Conservation (phyloP, 2,888 invertebrate species). For the Chymomyza fuscimana region DNA sequence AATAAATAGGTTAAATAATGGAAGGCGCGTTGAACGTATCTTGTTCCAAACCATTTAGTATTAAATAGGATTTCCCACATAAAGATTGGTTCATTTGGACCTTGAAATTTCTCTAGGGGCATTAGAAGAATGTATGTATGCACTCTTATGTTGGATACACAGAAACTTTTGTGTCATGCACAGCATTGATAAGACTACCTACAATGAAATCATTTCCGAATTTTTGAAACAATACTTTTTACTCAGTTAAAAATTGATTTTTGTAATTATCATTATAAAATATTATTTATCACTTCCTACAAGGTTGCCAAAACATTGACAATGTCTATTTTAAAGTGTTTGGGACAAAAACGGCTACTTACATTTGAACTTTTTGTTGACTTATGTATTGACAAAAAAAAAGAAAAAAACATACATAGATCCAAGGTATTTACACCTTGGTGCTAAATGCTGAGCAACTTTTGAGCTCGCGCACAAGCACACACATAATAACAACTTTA, state of each 20-base stretch:
- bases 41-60: too few relatives aligned
- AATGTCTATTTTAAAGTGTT: background rate
- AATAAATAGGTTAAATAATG: too few relatives aligned
- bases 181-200: background rate
- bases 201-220: background rate
- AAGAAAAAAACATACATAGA: slow-evolving; percentile 26
- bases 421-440: slow-evolving; percentile 63
- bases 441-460: slow-evolving; percentile 47
- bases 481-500: slow-evolving; percentile 9
- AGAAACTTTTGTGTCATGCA: background rate
- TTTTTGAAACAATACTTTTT: background rate
- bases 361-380: background rate
- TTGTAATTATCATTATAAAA: background rate
- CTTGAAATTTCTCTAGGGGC: too few relatives aligned
- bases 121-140: too few relatives aligned
- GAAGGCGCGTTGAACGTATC: too few relatives aligned
- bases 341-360: background rate
- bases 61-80: too few relatives aligned
- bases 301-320: background rate
- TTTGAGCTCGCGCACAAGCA: background rate
- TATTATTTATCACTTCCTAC: background rate
- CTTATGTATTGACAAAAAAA: background rate
- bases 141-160: too few relatives aligned
- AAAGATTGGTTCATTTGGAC: too few relatives aligned
- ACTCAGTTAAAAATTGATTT: background rate